phyloP scores from a whole-genome alignment of 2,888 invertebrate genomes.

The Trissonchulus latispiculum region DNA sequence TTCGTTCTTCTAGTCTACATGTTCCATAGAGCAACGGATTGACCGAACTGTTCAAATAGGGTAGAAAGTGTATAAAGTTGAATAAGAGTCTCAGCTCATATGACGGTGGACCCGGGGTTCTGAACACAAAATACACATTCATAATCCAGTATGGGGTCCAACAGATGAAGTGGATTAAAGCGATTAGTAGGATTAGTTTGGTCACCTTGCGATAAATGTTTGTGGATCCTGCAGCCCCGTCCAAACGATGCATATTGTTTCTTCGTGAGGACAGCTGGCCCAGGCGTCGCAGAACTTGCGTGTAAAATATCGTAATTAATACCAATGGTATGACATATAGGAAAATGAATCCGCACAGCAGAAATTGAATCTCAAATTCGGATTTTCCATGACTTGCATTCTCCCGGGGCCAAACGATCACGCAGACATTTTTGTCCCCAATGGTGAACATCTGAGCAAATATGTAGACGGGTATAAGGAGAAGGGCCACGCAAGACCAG shows the following conservation, averaged over 20 bases:
- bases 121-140: slow-evolving; percentile 2
- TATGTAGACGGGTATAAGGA: slow-evolving; percentile 16
- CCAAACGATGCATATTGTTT: background rate
- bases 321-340: slow-evolving; percentile 9
- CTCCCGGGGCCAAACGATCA: background rate
- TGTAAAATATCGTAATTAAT: background rate
- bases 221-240: background rate
- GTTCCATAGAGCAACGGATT: slow-evolving; percentile 16
- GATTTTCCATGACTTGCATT: background rate
- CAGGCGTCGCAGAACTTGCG: slow-evolving; percentile 7
- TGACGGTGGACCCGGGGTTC: background rate
- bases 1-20: background rate
- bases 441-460: background rate
- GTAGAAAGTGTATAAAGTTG: slow-evolving; percentile 17
- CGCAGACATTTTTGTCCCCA: background rate
- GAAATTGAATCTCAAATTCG: background rate
- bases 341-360: slow-evolving; percentile 7
- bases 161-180: slow-evolving; percentile 21
- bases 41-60: slow-evolving; percentile 21
- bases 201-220: slow-evolving; percentile 19
- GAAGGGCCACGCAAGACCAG: slow-evolving; percentile 4
- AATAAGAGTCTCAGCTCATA: background rate
- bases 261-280: background rate
- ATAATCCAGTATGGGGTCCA: slow-evolving; percentile 25
- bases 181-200: slow-evolving; percentile 13